These are phyloP conservation scores for Tenodera sinensis DNA, from an alignment of 2,888 invertebrate genomes.

Conservation along the genomic window DNA sequence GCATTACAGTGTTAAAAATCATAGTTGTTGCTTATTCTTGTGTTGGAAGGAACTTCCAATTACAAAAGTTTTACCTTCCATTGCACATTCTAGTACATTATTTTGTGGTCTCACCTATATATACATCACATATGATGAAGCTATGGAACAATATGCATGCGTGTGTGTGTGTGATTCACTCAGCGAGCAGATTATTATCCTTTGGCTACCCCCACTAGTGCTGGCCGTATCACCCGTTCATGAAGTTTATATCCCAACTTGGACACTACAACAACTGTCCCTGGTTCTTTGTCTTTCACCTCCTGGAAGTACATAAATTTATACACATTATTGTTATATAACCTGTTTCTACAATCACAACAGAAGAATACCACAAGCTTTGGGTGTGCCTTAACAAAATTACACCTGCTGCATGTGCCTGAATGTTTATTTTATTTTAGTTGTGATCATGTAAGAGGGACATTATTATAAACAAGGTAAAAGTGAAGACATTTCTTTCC, in stretches of 20 bases:
- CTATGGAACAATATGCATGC: not conserved
- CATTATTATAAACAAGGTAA: no score
- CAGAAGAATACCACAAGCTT: no score
- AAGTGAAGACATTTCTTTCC: no score
- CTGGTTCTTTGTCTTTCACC: conserved; percentile 74
- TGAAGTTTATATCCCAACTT: conserved; percentile 95
- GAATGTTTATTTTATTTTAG: no score
- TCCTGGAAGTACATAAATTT: conserved; percentile 49
- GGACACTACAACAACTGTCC: conserved; percentile 87
- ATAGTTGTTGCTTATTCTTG: not conserved
- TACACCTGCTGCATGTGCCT: no score
- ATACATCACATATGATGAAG: not conserved
- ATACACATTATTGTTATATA: not conserved
- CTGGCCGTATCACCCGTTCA: conserved; percentile 90
- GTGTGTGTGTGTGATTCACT: not conserved
- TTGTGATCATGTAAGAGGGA: no score
- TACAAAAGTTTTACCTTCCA: not conserved
- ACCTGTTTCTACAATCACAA: no score
- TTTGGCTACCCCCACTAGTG: conserved; percentile 93
- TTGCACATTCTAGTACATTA: not conserved
- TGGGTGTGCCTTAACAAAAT: no score
- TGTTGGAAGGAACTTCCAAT: not conserved
- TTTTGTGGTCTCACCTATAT: not conserved
- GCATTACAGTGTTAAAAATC: not conserved
- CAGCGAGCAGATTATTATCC: conserved; percentile 35